Evolutionary conservation across 2,888 invertebrate genomes (phyloP).

Genomic region (Euzetes globulus): DNA sequence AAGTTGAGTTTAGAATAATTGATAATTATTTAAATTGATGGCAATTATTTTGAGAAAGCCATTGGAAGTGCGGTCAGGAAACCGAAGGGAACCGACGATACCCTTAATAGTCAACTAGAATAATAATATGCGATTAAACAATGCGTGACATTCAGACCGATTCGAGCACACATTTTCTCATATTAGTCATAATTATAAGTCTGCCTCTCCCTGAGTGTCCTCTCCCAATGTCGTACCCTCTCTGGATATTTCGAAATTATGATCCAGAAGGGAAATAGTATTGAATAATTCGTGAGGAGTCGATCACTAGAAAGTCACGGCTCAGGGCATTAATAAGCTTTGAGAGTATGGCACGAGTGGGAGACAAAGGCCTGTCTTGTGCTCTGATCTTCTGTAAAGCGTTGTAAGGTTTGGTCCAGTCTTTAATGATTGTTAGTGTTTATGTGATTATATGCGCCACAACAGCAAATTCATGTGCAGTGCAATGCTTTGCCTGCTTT

Average conservation of each 20-base stretch:
- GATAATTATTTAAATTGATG: too few relatives aligned
- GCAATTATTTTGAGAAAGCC: too few relatives aligned
- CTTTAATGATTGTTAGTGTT: background rate
- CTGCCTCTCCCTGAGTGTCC: background rate
- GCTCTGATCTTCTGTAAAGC: background rate
- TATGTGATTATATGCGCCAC: conserved; percentile 1
- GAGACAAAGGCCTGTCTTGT: background rate
- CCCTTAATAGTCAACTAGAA: background rate
- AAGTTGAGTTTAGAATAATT: too few relatives aligned
- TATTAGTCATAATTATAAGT: background rate
- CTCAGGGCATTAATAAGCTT: background rate
- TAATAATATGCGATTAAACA: background rate
- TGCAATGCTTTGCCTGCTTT: background rate
- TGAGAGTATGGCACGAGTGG: background rate
- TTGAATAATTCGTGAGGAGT: background rate
- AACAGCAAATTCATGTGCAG: background rate
- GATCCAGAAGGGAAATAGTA: background rate
- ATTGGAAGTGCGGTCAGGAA: background rate
- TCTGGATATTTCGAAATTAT: too few relatives aligned
- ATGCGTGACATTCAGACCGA: background rate
- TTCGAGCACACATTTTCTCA: background rate
- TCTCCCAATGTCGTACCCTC: background rate
- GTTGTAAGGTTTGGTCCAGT: background rate
- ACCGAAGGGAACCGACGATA: background rate
- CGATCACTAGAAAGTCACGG: background rate